phyloP scores from a whole-genome alignment of 2,888 invertebrate genomes.

The Amiota mariae region DNA sequence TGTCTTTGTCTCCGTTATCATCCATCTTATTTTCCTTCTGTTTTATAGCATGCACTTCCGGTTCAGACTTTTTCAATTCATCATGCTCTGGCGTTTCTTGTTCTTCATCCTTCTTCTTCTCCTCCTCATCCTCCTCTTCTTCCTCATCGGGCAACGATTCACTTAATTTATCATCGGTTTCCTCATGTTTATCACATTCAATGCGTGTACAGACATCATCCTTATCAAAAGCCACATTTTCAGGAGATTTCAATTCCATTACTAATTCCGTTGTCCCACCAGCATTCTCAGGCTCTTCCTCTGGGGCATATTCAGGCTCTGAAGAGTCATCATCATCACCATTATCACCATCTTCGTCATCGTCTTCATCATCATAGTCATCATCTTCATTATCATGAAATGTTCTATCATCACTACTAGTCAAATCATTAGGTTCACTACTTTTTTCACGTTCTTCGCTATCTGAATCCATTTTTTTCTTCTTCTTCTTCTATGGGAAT shows the following conservation, averaged over 20 bases:
- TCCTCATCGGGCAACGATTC: background rate
- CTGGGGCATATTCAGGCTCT: background rate
- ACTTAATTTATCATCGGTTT: conserved; percentile 14
- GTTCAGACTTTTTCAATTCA: background rate
- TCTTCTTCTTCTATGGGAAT: background rate
- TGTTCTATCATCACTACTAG: conserved; percentile 57
- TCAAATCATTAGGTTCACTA: conserved; percentile 59
- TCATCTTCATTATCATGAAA: conserved; percentile 55
- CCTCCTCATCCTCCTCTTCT: background rate
- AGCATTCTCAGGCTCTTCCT: background rate
- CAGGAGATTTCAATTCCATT: conserved; percentile 40
- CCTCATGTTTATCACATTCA: background rate
- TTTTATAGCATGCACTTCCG: conserved; percentile 3
- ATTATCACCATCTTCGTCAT: conserved; percentile 32
- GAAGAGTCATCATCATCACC: conserved; percentile 12
- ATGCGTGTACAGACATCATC: background rate
- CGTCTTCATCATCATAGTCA: conserved; percentile 25
- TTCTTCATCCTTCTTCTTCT: background rate
- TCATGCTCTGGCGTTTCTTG: background rate
- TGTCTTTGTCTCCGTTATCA: background rate
- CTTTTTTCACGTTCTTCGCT: conserved; percentile 52
- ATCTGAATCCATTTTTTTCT: conserved; percentile 50
- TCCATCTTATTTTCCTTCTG: background rate
- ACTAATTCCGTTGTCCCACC: background rate
- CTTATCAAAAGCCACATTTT: conserved; percentile 31